A percentile compares a stretch with the other conserved stretches of the same genome.
phyloP scores from a whole-genome alignment of 2,888 invertebrate genomes.

The Malachius bipustulatus region DNA sequence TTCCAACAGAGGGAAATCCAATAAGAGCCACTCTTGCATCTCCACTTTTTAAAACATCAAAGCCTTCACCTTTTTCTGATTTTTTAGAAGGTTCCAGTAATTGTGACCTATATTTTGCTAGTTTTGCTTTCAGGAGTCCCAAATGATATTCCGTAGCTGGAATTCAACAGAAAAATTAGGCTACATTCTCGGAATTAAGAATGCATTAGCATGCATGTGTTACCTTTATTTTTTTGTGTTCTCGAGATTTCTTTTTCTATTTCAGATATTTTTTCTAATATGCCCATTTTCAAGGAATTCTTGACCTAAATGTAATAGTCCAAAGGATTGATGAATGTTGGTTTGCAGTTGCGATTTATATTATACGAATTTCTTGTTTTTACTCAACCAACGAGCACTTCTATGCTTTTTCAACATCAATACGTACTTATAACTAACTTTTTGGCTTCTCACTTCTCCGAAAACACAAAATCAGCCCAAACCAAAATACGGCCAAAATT shows the following conservation, averaged over 20 bases:
- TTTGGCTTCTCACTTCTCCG: no score
- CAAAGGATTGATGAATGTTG: no score
- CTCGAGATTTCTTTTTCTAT: slow-evolving; percentile 97
- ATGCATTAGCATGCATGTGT: slow-evolving; percentile 5
- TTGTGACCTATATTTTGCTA: slow-evolving; percentile 91
- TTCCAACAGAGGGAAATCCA: slow-evolving; percentile 97
- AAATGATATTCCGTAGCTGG: slow-evolving; percentile 98
- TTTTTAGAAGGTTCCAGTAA: slow-evolving; percentile 90
- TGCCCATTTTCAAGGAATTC: slow-evolving; percentile 65
- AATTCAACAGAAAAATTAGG: slow-evolving; percentile 25
- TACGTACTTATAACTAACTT: no score
- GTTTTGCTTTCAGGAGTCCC: slow-evolving; percentile 91
- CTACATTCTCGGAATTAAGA: not conserved
- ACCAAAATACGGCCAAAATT: no score
- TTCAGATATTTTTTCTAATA: slow-evolving; percentile 96
- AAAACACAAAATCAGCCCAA: no score
- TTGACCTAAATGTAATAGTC: no score
- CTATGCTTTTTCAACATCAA: no score
- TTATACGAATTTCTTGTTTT: no score
- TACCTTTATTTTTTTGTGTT: slow-evolving; percentile 99
- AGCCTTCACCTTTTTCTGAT: slow-evolving; percentile 90
- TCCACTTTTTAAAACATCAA: slow-evolving; percentile 98
- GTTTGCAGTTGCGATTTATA: no score
- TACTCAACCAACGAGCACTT: no score
- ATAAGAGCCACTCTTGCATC: slow-evolving; percentile 97